Evolutionary conservation across 2,797 vertebrate species (phyloP).

Genomic region (Phalanger gymnotis): DNA sequence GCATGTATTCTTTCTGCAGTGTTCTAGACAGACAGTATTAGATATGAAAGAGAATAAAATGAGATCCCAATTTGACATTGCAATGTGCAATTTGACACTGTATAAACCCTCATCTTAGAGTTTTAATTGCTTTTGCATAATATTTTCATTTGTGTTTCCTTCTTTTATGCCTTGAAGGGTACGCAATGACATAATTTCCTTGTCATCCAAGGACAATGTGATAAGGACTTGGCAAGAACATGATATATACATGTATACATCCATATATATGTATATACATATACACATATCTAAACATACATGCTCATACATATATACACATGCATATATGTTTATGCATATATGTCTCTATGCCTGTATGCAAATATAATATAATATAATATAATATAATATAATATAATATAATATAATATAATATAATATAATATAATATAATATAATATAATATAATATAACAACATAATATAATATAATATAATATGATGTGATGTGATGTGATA

Average conservation of each 20-base stretch:
- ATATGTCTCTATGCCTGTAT: too few relatives aligned
- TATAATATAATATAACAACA: too few relatives aligned
- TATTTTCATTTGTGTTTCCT: constrained; percentile 26
- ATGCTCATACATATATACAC: too few relatives aligned
- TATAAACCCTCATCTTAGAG: not conserved
- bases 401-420: too few relatives aligned
- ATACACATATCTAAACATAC: too few relatives aligned
- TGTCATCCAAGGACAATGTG: constrained; percentile 58
- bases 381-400: too few relatives aligned
- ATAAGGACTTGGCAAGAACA: constrained; percentile 40
- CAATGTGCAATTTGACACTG: not conserved
- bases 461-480: too few relatives aligned
- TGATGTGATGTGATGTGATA: too few relatives aligned
- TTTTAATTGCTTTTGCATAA: constrained; percentile 18
- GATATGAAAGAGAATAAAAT: constrained; percentile 24
- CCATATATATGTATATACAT: too few relatives aligned
- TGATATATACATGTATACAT: not conserved
- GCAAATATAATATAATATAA: too few relatives aligned
- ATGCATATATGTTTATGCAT: too few relatives aligned
- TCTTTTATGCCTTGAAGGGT: not conserved
- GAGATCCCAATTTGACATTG: not conserved
- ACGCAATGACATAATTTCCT: constrained; percentile 35
- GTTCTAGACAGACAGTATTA: not conserved
- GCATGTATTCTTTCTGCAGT: not conserved
- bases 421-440: too few relatives aligned